A percentile compares a stretch with the other conserved stretches of the same genome.
phyloP scores from a whole-genome alignment of 2,113 vertebrate species.

The human region DNA sequence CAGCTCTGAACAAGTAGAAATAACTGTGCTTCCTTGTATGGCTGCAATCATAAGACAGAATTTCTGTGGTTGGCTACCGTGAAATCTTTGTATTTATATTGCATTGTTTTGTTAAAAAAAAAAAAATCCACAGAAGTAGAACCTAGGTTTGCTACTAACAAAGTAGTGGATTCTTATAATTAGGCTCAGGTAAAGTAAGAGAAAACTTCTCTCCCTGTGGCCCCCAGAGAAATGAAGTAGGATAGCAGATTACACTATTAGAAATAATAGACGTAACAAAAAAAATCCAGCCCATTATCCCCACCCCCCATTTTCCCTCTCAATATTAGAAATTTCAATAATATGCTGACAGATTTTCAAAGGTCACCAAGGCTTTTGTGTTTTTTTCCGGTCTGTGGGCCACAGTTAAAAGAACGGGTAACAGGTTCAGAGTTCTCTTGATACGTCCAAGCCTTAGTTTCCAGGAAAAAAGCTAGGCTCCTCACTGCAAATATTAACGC shows the following conservation, averaged over 20 bases:
- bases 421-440: not conserved
- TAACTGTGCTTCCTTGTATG: not conserved
- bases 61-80: not conserved
- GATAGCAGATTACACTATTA: not conserved
- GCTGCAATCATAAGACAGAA: not conserved
- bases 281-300: not conserved
- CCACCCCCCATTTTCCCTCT: not conserved
- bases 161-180: not conserved
- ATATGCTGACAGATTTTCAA: not conserved
- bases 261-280: not conserved
- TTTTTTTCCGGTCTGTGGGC: not conserved
- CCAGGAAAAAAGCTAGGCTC: too few species aligned
- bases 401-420: not conserved
- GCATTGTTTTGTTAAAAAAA: not conserved
- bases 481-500: not conserved
- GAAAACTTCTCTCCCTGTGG: not conserved
- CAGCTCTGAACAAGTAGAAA: not conserved
- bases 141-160: not conserved
- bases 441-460: not conserved
- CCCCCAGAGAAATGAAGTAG: not conserved
- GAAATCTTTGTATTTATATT: not conserved
- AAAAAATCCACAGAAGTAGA: not conserved
- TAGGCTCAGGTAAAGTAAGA: not conserved
- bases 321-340: not conserved
- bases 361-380: not conserved